Conservation (phyloP, 2,113 vertebrate species). For the Microcebus griseorufus region DNA sequence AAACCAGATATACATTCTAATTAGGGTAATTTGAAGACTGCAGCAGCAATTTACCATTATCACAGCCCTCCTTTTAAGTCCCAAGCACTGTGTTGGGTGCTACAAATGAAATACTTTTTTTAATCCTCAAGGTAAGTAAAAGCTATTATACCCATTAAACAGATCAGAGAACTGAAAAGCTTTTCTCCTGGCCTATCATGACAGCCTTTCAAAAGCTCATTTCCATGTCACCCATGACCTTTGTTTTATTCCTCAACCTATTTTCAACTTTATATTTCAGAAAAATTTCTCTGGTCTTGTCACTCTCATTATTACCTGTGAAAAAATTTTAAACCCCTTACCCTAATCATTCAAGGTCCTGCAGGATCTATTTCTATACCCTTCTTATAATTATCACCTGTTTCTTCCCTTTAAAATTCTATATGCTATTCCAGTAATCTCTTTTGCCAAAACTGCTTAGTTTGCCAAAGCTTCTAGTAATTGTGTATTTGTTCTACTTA, state of each 20-base stretch:
- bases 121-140: neutral
- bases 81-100: neutral
- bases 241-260: neutral
- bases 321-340: neutral
- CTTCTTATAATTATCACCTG: neutral
- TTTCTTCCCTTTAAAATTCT: neutral
- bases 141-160: neutral
- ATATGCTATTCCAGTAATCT: neutral
- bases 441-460: neutral
- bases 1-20: neutral
- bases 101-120: neutral
- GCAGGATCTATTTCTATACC: neutral
- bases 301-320: neutral
- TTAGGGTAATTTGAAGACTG: neutral
- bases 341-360: neutral
- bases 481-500: neutral
- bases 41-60: neutral
- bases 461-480: neutral
- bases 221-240: neutral
- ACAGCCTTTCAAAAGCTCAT: constrained; percentile 4
- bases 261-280: neutral
- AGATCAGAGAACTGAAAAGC: neutral
- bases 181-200: neutral
- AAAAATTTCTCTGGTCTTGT: neutral
- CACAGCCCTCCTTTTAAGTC: neutral